Percentiles rank a stretch among this genome's conserved stretches.
Evolutionary conservation across 2,113 vertebrate species (phyloP).

Genomic region (Dissostichus mawsoni): DNA sequence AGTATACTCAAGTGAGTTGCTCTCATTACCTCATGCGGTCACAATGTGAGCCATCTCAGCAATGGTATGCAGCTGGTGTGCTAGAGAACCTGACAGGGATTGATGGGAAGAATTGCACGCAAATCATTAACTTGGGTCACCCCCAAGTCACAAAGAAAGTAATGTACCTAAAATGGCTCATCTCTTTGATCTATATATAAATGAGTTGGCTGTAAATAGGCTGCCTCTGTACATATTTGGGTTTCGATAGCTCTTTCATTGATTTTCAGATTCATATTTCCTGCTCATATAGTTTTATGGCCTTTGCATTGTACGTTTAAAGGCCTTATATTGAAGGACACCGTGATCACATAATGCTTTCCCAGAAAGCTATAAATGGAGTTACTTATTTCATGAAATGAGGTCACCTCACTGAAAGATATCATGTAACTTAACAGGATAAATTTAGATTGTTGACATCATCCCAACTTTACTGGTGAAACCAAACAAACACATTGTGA

Average conservation of each 20-base stretch:
- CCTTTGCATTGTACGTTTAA: slow-evolving; percentile 52
- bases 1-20: slow-evolving; percentile 66
- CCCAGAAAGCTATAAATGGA: slow-evolving; percentile 73
- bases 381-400: slow-evolving; percentile 74
- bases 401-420: slow-evolving; percentile 72
- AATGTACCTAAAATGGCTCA: slow-evolving; percentile 71
- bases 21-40: slow-evolving; percentile 83
- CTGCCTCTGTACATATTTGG: slow-evolving; percentile 30
- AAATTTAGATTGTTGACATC: slow-evolving; percentile 75
- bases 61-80: slow-evolving; percentile 80
- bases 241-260: slow-evolving; percentile 24
- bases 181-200: slow-evolving; percentile 76
- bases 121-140: slow-evolving; percentile 83
- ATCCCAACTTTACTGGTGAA: slow-evolving; percentile 57
- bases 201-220: slow-evolving; percentile 57
- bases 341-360: slow-evolving; percentile 45
- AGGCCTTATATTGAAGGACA: slow-evolving; percentile 53
- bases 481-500: slow-evolving; percentile 64
- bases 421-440: slow-evolving; percentile 70
- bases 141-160: slow-evolving; percentile 79
- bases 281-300: neutral
- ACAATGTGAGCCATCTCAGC: slow-evolving; percentile 79
- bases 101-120: slow-evolving; percentile 81
- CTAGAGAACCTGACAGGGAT: slow-evolving; percentile 73
- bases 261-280: slow-evolving; percentile 5